A percentile compares a stretch with the other conserved stretches of the same genome.
phyloP scores from a whole-genome alignment of 23 tunicate species.

The Halocynthia roretzi region DNA sequence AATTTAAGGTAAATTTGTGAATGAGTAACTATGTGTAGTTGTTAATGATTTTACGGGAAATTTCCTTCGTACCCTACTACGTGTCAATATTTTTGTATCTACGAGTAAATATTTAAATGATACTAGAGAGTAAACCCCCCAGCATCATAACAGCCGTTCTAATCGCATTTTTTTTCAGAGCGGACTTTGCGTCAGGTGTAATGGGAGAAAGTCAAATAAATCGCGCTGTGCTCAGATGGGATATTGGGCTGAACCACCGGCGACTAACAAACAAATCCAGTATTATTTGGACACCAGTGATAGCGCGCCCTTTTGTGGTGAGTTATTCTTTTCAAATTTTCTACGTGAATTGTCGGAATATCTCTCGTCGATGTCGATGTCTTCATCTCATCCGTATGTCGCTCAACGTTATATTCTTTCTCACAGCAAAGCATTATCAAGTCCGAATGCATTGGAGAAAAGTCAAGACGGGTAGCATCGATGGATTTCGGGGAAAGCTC shows the following conservation, averaged over 20 bases:
- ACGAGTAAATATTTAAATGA: neutral
- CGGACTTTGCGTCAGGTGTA: slow-evolving; percentile 74
- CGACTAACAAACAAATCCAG: slow-evolving; percentile 48
- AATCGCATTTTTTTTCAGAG: slow-evolving; percentile 31
- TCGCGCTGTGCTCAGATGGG: slow-evolving; percentile 73
- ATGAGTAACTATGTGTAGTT: neutral
- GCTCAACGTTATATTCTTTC: neutral
- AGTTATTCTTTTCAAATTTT: neutral
- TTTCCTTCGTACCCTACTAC: too few species aligned
- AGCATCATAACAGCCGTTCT: neutral
- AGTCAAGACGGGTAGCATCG: slow-evolving; percentile 12
- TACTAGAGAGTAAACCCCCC: neutral
- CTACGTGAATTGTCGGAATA: neutral
- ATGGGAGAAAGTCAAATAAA: slow-evolving; percentile 3
- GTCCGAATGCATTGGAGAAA: slow-evolving; percentile 91
- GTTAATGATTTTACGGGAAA: neutral
- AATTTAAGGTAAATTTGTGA: slow-evolving; percentile 55
- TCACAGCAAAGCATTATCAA: slow-evolving; percentile 82
- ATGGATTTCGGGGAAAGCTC: slow-evolving; percentile 61
- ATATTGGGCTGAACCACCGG: slow-evolving; percentile 79
- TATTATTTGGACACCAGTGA: slow-evolving; percentile 63
- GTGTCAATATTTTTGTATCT: neutral
- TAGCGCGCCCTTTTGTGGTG: slow-evolving; percentile 75
- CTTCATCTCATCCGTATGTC: neutral
- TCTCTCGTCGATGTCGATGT: neutral